Percentiles rank a stretch among this genome's conserved stretches.
Evolutionary conservation across 2,113 vertebrate genomes (phyloP).

Genomic region (Cinclus cinclus): DNA sequence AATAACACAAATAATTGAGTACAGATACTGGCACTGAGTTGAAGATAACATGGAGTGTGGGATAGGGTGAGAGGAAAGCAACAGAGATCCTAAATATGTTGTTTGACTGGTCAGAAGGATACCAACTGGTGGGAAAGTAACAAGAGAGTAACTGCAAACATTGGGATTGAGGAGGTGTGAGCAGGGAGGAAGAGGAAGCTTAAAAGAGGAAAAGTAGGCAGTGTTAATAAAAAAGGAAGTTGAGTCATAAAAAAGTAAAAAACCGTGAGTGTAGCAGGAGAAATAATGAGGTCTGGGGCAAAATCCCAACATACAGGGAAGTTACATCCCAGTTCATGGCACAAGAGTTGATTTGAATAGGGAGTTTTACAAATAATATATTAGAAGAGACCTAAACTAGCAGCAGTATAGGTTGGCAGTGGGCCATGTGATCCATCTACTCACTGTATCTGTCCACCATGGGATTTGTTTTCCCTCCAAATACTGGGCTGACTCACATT

Average conservation of each 20-base stretch:
- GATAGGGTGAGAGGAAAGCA: neutral
- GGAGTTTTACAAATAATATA: neutral
- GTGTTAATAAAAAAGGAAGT: neutral
- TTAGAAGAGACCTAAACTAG: neutral
- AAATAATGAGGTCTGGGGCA: neutral
- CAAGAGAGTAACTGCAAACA: neutral
- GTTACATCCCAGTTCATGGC: neutral
- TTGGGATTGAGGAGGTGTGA: neutral
- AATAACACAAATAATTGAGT: neutral
- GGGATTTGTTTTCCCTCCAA: slow-evolving; percentile 1
- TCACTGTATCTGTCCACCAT: neutral
- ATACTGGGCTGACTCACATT: neutral
- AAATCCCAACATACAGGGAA: neutral
- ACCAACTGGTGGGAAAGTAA: neutral
- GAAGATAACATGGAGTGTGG: neutral
- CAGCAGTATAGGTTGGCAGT: neutral
- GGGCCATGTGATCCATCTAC: neutral
- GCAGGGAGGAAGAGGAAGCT: neutral
- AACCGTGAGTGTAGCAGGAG: neutral
- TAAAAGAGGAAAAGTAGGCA: neutral
- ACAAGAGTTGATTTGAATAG: neutral
- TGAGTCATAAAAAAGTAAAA: neutral
- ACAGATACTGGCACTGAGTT: neutral
- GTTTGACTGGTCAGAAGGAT: neutral
- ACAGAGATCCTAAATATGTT: neutral